Percentiles rank a stretch among this genome's conserved stretches.
These are phyloP conservation scores for Betta splendens DNA, from an alignment of 2,797 vertebrate species.

Conservation along the genomic window DNA sequence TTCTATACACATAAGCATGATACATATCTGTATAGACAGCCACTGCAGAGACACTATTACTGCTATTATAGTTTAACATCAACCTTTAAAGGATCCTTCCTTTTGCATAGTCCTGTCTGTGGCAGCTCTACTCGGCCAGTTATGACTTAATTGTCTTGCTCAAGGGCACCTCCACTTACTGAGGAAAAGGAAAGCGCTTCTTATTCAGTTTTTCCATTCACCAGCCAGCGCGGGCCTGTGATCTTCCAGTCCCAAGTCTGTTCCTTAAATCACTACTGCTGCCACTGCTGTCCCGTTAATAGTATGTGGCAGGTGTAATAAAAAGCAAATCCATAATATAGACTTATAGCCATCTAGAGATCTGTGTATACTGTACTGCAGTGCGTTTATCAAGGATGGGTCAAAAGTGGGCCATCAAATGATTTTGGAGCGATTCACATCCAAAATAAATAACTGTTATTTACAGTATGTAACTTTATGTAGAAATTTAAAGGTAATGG, in stretches of 20 bases:
- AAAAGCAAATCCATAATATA: conserved; percentile 61
- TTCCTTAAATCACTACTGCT: conserved; percentile 35
- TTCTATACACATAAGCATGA: not conserved
- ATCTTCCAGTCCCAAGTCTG: conserved; percentile 22
- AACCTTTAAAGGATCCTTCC: not conserved
- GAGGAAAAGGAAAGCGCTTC: conserved; percentile 15
- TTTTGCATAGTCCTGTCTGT: not conserved
- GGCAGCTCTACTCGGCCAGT: conserved; percentile 5
- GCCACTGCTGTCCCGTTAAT: conserved; percentile 29
- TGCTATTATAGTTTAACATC: not conserved
- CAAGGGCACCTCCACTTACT: conserved; percentile 1
- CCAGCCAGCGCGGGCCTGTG: conserved; percentile 9
- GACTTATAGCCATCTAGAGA: conserved; percentile 45
- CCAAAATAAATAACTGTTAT: not conserved
- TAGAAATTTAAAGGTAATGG: too few relatives aligned
- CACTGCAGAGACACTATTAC: conserved; percentile 1
- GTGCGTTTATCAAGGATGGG: conserved; percentile 38
- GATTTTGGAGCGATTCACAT: conserved; percentile 12
- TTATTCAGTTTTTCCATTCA: conserved; percentile 40
- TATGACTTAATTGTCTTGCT: conserved; percentile 18
- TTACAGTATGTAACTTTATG: too few relatives aligned
- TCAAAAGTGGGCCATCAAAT: conserved; percentile 15
- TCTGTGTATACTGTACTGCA: conserved; percentile 26
- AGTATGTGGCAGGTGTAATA: conserved; percentile 63
- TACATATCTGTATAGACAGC: not conserved